phyloP scores from a whole-genome alignment of 2,888 invertebrate species.

The Agrotis ipsilon region DNA sequence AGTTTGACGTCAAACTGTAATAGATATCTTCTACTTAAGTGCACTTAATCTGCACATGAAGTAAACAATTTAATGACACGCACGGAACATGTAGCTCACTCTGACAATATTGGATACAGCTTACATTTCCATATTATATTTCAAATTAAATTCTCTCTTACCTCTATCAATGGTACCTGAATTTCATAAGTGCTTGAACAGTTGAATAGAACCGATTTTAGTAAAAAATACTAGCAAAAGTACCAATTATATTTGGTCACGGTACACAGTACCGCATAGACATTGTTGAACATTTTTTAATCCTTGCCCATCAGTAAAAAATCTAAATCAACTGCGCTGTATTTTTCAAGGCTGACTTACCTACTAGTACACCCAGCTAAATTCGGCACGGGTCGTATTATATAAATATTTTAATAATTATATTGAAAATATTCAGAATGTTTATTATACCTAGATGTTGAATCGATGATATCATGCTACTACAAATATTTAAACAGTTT shows the following conservation, averaged over 20 bases:
- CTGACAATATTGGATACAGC: background rate
- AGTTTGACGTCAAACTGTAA: slow-evolving; percentile 22
- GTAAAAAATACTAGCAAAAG: background rate
- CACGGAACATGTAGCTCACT: slow-evolving; percentile 8
- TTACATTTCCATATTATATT: no score
- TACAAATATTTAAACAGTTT: background rate
- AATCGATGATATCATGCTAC: slow-evolving; percentile 27
- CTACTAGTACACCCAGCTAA: slow-evolving; percentile 3
- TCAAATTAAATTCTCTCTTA: no score
- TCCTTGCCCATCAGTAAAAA: slow-evolving; percentile 19
- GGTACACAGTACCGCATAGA: slow-evolving; percentile 19
- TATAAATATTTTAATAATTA: background rate
- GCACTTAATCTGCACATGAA: slow-evolving; percentile 30
- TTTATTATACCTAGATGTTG: background rate
- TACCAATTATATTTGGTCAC: slow-evolving; percentile 19
- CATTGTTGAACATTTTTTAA: slow-evolving; percentile 8
- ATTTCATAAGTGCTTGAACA: background rate
- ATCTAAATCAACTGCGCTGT: slow-evolving; percentile 36
- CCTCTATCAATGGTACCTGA: background rate
- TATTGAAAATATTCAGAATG: slow-evolving; percentile 15
- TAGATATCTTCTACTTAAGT: slow-evolving; percentile 16
- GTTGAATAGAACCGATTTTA: background rate
- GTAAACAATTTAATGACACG: slow-evolving; percentile 33
- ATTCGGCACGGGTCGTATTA: background rate
- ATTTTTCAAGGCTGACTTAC: slow-evolving; percentile 59